Base-by-base conservation (phyloP, 2,797 vertebrate genomes). In the Argentina silus region DNA sequence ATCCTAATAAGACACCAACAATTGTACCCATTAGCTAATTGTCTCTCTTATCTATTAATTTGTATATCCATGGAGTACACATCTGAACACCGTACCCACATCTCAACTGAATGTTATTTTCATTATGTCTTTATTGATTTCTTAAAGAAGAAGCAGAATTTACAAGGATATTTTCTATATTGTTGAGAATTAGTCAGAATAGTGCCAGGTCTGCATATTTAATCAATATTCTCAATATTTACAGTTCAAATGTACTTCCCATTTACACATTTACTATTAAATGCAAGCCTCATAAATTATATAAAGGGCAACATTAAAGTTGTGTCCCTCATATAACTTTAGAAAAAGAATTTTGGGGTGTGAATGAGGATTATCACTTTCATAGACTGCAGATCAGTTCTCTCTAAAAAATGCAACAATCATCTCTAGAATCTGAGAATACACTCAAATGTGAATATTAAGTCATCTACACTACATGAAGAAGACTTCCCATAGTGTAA, bases 101-200 rank as follows among this genome's bases (percentile, higher is more conserved):
- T 4, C 15, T 53, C 51, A 53, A 53, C 15, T 53, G 17, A 53
- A 53, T 51, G 14, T 14, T 14, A n/a, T 51, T 51, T n/a, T 17
- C 7, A 62, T n/a, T 14, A 42, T 62, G 36, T n/a, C 17, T 9
- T 12, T 51, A 6, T 14, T 51, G 5, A 9, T 42, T 63, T 63
- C 15, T 62, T 63, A 17, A 7, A 8, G 7, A n/a, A 56, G 55
- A n/a, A 9, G 15, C 57, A 5, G 21, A 63, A 64, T 51, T 7
- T 70, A 73, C 74, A 67, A 36, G 63, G 79, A 64, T 45, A 61
- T 36, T 42, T n/a, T 72, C 78, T 36, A 77, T 51, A 69, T 69
- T 21, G 62, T 67, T 83, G 82, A 67, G 70, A 83, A 82, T 89
- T 88, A 89, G 82, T 90, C 50, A 50, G 71, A 80, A 66, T 79